These are phyloP conservation scores for Ceratitis capitata DNA, from an alignment of 1,140 invertebrate genomes.

Conservation along the genomic window DNA sequence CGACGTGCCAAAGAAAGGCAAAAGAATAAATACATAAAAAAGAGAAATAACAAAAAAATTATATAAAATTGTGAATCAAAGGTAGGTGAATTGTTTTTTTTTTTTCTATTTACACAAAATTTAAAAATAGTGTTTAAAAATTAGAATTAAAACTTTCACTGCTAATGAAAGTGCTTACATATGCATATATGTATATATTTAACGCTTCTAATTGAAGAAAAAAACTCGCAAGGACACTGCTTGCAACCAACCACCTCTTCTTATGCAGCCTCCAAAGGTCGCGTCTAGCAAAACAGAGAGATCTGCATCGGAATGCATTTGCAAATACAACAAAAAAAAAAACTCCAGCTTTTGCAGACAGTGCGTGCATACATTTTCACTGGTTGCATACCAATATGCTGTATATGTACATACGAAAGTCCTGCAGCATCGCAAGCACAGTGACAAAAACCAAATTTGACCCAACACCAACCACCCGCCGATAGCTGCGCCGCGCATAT, in stretches of 20 bases:
- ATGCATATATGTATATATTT: background rate
- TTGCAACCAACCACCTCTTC: background rate
- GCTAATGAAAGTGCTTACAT: background rate
- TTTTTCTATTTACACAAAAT: too few species aligned
- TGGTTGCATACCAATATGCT: slow-evolving; percentile 27
- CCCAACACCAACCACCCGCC: background rate
- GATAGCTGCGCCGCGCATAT: background rate
- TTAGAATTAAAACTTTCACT: background rate
- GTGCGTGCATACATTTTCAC: background rate
- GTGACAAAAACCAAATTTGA: background rate
- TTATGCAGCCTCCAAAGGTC: too few species aligned
- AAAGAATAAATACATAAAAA: background rate
- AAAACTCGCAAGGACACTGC: background rate
- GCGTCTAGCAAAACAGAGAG: too few species aligned
- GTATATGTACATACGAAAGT: too few species aligned
- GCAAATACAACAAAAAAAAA: background rate
- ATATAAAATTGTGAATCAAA: background rate
- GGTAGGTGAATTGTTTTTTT: background rate
- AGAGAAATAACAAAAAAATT: background rate
- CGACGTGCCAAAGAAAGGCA: background rate
- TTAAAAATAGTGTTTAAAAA: background rate
- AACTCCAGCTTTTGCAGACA: background rate
- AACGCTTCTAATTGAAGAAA: background rate
- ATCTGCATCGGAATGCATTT: slow-evolving; percentile 8
- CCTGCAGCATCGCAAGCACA: background rate